Evolutionary conservation across 35 echinoderm and acorn worm genomes (phyloP).

Genomic region (Nesometra sesokonis): DNA sequence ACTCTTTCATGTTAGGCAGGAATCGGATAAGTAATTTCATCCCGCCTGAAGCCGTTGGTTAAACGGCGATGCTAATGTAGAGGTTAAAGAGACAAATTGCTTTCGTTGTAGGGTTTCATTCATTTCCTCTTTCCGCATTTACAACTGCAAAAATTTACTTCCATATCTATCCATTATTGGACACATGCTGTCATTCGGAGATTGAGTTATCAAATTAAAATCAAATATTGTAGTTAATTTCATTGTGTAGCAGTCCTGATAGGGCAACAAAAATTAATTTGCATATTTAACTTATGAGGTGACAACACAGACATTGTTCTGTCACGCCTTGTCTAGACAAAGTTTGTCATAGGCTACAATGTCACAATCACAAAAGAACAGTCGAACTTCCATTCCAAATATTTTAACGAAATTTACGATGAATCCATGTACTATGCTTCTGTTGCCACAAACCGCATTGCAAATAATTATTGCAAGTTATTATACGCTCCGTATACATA

Average conservation of each 20-base stretch:
- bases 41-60: not conserved
- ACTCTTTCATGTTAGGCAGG: not conserved
- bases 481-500: too few species aligned
- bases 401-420: not conserved
- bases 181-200: not conserved
- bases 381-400: not conserved
- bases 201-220: not conserved
- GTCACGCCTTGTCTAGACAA: not conserved
- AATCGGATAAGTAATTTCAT: not conserved
- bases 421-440: too few species aligned
- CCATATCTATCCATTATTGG: not conserved
- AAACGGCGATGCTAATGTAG: not conserved
- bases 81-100: not conserved
- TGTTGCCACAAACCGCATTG: too few species aligned
- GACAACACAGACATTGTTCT: too few species aligned
- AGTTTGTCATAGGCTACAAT: not conserved
- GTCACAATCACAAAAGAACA: not conserved
- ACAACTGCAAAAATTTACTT: not conserved
- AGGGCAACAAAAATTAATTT: not conserved
- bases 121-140: not conserved
- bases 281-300: not conserved
- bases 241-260: not conserved
- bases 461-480: too few species aligned
- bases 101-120: not conserved
- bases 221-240: not conserved